Base-by-base conservation (phyloP, 1,140 invertebrate genomes). In the Anoplolepis gracilipes region DNA sequence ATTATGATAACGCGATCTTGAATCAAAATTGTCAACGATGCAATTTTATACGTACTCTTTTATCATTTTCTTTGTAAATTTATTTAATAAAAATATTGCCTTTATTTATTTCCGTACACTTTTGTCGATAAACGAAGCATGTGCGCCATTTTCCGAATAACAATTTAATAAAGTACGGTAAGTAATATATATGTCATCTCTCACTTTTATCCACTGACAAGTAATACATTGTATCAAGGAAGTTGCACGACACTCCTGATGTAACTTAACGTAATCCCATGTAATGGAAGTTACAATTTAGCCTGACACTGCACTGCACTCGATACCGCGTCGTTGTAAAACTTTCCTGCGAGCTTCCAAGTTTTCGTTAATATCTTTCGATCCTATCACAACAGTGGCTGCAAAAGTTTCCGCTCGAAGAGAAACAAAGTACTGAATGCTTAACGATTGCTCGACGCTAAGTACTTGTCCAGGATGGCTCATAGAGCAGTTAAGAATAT, bases 381-480 rank as follows among this genome's bases (percentile, higher is more conserved):
- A 75, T 42, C 82, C 57, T 84, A 67, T 79, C 77, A 84, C 84
- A 76, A 59, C 36, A n/a, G 59, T 39, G 86, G 85, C 85, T 84
- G 87, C 81, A 79, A 82, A 87, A 91, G 57, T 87, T 72, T 70
- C 64, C 86, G 86, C 84, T 88, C 85, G 85, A 90, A 86, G 70
- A 49, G 36, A 72, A 61, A 67, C 75, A 77, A 69, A 46, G 30
- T 79, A 36, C 59, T 67, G 65, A 42, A 64, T 85, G 78, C 82
- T 87, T 88, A 86, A 77, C 90, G 89, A 92, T 90, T 89, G 53
- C 67, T 86, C 88, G 87, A 91, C 88, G 75, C 86, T 91, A 91
- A 90, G 88, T 90, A 90, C 49, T 78, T 86, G 73, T 86, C 53
- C 75, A 16, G 69, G 13, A 59, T 42, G 57, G 10, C 39, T 76